Base-by-base conservation (phyloP, 2,888 invertebrate genomes). In the Piscicola geometra region DNA sequence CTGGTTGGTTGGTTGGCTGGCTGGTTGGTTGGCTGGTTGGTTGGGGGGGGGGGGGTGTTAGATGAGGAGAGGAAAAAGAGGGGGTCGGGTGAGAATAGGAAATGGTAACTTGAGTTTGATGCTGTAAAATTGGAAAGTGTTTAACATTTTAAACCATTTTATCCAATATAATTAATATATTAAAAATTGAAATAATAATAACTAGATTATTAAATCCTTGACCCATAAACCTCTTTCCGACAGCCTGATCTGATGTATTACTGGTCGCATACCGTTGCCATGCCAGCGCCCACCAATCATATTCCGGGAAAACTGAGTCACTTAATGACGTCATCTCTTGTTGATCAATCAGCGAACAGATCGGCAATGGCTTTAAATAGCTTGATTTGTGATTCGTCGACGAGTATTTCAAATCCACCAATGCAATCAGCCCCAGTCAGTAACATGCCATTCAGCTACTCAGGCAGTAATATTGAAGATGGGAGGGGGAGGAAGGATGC, bases 211-310 rank as follows among this genome's bases (percentile, higher is more conserved):
- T n/a, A n/a, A n/a, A n/a, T n/a, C n/a, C n/a, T n/a, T n/a, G n/a
- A n/a, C n/a, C n/a, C n/a, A n/a, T n/a, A n/a, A n/a, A n/a, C n/a
- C n/a, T n/a, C n/a, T n/a, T n/a, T n/a, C n/a, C n/a, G 77, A 3
- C 86, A 94, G 94, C 91, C 92, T 77, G 92, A 91, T 86, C 89
- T 92, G 83, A 93, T 93, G 91, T 94, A 94, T 86, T 92, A 91
- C 84, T 94, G 94, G 94, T 89, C 92, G 33, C 91, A 92, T 84
- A 91, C 91, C 79, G 92, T 92, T 85, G 86, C 88, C 25, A 76
- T 70, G 89, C 90, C 75, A 87, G 89, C 52, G 87, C 89, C 70
- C 88, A 90, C 78, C 89, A 91, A 78, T 50, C 84, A 84, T 21
- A 90, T 91, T 28, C 92, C 92, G 0, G 91, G 92, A 71, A 89